phyloP scores from a whole-genome alignment of 1,140 invertebrate genomes.

The Apocrypta bakeri region DNA sequence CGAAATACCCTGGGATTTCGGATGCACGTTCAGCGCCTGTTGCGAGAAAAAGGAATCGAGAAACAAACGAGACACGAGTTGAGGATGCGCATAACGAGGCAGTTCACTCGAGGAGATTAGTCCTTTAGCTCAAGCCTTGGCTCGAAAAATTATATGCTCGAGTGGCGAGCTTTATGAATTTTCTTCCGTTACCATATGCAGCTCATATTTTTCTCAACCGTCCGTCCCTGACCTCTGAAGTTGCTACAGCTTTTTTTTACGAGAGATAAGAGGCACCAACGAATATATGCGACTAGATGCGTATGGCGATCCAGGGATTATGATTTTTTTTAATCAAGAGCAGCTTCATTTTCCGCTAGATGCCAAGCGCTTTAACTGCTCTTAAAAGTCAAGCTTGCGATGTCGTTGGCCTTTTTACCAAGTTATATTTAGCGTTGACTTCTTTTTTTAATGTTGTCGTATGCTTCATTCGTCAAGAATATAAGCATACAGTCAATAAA shows the following conservation, averaged over 20 bases:
- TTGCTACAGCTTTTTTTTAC: neutral
- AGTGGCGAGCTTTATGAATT: conserved; percentile 39
- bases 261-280: neutral
- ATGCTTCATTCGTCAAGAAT: no score
- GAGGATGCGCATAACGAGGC: conserved; percentile 16
- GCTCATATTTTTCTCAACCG: neutral
- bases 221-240: neutral
- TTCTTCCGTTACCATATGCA: conserved; percentile 2
- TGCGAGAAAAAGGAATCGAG: neutral
- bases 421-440: neutral
- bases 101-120: conserved; percentile 28
- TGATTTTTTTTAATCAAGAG: conserved; percentile 34
- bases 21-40: neutral
- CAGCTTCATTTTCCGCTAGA: conserved; percentile 14
- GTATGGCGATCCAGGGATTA: neutral
- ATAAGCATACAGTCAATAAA: no score
- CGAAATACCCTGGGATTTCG: conserved; percentile 4
- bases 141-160: conserved; percentile 14
- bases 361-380: conserved; percentile 9
- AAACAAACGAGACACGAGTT: neutral
- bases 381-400: conserved; percentile 1
- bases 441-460: neutral
- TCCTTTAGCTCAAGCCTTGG: neutral
- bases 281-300: neutral
- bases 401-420: neutral